These are phyloP conservation scores for Porites lutea DNA, from an alignment of 64 coral and sea anemone genomes.

Conservation along the genomic window DNA sequence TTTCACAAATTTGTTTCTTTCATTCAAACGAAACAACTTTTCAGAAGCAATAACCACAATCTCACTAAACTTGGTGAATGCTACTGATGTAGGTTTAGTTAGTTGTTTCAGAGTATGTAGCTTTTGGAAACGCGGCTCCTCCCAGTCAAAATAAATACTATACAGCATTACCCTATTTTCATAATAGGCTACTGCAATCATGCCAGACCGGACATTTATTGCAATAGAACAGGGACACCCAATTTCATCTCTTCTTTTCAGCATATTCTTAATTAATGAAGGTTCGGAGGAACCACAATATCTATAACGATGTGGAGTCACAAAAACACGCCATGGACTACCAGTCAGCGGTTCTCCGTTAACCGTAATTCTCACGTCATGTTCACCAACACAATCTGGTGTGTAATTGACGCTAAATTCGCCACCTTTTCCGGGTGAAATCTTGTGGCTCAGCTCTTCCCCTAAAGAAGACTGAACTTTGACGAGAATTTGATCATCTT, in stretches of 20 bases:
- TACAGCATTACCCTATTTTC: constrained; percentile 43
- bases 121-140: not conserved
- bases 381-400: constrained; percentile 19
- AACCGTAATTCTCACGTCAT: not conserved
- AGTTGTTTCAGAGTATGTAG: not conserved
- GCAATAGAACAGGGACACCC: constrained; percentile 10
- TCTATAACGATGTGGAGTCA: constrained; percentile 5
- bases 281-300: not conserved
- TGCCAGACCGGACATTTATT: not conserved
- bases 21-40: not conserved
- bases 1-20: not conserved
- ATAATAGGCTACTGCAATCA: constrained; percentile 39
- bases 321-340: constrained; percentile 13
- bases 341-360: constrained; percentile 30
- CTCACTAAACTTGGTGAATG: not conserved
- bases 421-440: not conserved
- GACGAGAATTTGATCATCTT: not conserved
- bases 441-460: not conserved
- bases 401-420: not conserved
- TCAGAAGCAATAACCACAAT: not conserved
- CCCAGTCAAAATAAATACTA: no score
- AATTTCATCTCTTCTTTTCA: constrained; percentile 2
- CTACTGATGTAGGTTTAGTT: no score
- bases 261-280: no score
- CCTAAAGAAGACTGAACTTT: not conserved